These are phyloP conservation scores for Montipora sp. DNA, from an alignment of 64 coral and sea anemone genomes.

Conservation along the genomic window DNA sequence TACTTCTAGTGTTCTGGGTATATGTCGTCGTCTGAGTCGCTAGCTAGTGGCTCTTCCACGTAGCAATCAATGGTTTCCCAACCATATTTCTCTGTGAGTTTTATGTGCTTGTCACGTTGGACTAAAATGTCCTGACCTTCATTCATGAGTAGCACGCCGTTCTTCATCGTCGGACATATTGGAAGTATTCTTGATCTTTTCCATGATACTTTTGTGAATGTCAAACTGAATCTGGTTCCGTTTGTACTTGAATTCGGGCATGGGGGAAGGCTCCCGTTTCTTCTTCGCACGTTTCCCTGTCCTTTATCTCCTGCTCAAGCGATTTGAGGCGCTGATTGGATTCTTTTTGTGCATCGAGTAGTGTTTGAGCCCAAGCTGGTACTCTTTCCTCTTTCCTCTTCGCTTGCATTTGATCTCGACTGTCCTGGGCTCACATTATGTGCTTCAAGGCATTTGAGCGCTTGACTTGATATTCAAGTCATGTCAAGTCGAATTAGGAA, in stretches of 20 bases:
- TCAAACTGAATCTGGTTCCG: not conserved
- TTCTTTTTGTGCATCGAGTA: not conserved
- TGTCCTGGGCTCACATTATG: not conserved
- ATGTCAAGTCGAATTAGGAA: not conserved
- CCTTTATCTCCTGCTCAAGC: not conserved
- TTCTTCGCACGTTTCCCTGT: not conserved
- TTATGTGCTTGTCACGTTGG: not conserved
- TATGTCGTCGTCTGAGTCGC: not conserved
- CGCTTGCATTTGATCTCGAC: not conserved
- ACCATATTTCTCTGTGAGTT: not conserved
- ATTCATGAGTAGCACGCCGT: not conserved
- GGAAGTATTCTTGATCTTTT: not conserved
- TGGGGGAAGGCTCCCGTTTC: not conserved
- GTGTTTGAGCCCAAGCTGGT: not conserved
- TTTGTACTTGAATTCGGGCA: not conserved
- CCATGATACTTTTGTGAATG: no score
- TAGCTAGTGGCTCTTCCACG: not conserved
- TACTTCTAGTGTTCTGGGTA: not conserved
- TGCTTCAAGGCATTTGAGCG: not conserved
- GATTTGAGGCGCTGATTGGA: not conserved
- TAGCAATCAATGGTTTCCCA: not conserved
- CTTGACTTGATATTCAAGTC: not conserved
- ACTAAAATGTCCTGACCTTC: not conserved
- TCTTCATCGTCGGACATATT: not conserved
- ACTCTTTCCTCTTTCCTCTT: not conserved